Base-by-base conservation (phyloP, 2,113 vertebrate genomes). In the Aplodontia rufa region DNA sequence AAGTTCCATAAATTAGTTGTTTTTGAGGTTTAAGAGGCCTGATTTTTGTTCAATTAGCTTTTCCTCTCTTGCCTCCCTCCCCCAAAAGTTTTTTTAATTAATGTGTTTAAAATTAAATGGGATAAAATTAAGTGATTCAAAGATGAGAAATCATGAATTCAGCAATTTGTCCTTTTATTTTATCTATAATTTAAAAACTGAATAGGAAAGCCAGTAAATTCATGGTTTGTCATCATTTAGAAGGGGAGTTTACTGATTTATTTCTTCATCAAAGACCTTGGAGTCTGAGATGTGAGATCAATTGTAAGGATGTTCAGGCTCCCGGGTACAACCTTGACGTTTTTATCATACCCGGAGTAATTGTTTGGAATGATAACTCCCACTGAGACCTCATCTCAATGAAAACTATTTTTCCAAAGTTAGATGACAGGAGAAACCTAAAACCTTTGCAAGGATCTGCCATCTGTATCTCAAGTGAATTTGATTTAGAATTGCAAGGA, bases 71-170 rank as follows among this genome's bases (percentile, higher is more conserved):
- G 4, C n/a, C n/a, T n/a, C n/a, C n/a, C n/a, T n/a, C n/a, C n/a
- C n/a, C n/a, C n/a, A n/a, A n/a, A n/a, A n/a, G n/a, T n/a, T n/a
- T 71, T 95, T 69, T 86, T 51, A 68, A 5, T 78, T 71, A 88
- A 68, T 51, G 5, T 75, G 28, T 88, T 93, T 88, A 60, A 93
- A 82, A 96, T 71, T 88, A 76, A 88, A 91, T 66, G 53, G 75
- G 91, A 53, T 47, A 35, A 78, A 58, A 45, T 76, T 72, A 74
- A 87, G 45, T 74, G 71, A 72, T 30, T 60, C 47, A 82, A 71
- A 91, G 37, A 45, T 40, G 49, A 94, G 40, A 95, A 85, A 64
- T 79, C n/a, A 85, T 78, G 32, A 95, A 40, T 79, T 79, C 30
- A 72, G 4, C 24, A 42, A 66, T 13, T 58, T 68, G 17, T 11